A percentile compares a stretch with the other conserved stretches of the same genome.
Conservation (phyloP, 35 echinoderm and acorn worm species). For the Anneissia japonica region DNA sequence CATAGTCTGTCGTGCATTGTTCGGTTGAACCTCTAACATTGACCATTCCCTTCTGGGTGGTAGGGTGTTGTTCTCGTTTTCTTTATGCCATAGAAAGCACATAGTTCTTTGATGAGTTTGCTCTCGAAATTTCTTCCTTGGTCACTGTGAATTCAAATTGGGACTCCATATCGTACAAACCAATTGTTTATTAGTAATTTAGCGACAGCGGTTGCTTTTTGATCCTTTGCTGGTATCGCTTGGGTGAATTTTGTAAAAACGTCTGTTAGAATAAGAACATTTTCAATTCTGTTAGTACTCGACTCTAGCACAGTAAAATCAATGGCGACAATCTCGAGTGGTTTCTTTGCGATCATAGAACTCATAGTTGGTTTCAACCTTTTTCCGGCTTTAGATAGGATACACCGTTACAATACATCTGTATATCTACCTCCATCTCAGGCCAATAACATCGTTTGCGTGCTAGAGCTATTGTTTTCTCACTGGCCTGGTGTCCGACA, state of each 20-base stretch:
- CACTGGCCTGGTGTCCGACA: slow-evolving; percentile 46
- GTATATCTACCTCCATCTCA: neutral
- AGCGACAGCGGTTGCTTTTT: slow-evolving; percentile 27
- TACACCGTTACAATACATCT: slow-evolving; percentile 18
- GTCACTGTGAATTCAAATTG: slow-evolving; percentile 8
- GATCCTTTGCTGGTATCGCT: slow-evolving; percentile 31
- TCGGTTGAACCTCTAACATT: slow-evolving; percentile 22
- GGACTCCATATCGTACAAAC: slow-evolving; percentile 34
- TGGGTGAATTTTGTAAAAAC: slow-evolving; percentile 36
- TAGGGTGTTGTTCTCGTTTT: neutral
- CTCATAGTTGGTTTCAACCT: slow-evolving; percentile 5
- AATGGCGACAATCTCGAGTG: slow-evolving; percentile 21
- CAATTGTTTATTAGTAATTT: slow-evolving; percentile 1
- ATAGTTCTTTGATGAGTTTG: slow-evolving; percentile 9
- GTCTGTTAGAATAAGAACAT: slow-evolving; percentile 35
- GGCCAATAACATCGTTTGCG: slow-evolving; percentile 26
- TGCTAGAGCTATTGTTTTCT: slow-evolving; percentile 39
- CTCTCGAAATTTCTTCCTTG: slow-evolving; percentile 32
- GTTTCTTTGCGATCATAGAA: neutral
- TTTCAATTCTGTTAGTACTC: neutral
- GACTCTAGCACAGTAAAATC: slow-evolving; percentile 31
- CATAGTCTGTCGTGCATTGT: slow-evolving; percentile 14
- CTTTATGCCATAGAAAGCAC: neutral
- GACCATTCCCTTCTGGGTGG: neutral
- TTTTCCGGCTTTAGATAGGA: slow-evolving; percentile 20